Evolutionary conservation across 1,140 invertebrate genomes (phyloP).

Genomic region (Magallana angulata): DNA sequence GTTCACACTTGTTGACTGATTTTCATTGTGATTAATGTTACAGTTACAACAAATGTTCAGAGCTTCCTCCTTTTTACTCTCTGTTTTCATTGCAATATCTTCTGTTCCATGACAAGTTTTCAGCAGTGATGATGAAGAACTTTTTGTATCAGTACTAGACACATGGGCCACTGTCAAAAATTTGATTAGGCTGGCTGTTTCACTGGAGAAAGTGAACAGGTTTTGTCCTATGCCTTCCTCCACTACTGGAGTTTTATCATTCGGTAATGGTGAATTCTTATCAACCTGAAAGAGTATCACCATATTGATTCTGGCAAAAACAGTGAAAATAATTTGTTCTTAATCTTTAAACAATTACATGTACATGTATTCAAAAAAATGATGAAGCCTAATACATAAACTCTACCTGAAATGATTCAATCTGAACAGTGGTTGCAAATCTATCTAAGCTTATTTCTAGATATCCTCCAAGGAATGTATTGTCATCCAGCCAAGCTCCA

Average conservation of each 20-base stretch:
- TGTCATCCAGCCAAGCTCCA: constrained; percentile 68
- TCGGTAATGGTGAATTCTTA: constrained; percentile 16
- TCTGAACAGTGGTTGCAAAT: constrained; percentile 68
- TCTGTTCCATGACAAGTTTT: neutral
- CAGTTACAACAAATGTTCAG: neutral
- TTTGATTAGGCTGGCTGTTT: constrained; percentile 71
- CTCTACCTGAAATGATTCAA: constrained; percentile 66
- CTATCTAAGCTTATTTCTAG: constrained; percentile 68
- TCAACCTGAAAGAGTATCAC: constrained; percentile 20
- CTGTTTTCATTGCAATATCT: neutral
- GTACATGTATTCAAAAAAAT: neutral
- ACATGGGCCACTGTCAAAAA: constrained; percentile 67
- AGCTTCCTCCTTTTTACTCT: neutral
- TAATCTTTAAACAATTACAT: neutral
- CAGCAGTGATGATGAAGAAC: neutral
- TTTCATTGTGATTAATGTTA: neutral
- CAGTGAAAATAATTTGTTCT: neutral
- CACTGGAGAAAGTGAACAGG: constrained; percentile 70
- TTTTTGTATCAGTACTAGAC: constrained; percentile 14
- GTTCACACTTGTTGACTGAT: neutral
- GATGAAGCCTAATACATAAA: neutral
- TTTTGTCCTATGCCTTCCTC: constrained; percentile 58
- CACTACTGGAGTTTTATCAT: constrained; percentile 28
- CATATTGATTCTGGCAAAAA: neutral
- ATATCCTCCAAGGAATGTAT: constrained; percentile 66